Conservation (phyloP, 2,113 vertebrate genomes). For the Phaethon lepturus region DNA sequence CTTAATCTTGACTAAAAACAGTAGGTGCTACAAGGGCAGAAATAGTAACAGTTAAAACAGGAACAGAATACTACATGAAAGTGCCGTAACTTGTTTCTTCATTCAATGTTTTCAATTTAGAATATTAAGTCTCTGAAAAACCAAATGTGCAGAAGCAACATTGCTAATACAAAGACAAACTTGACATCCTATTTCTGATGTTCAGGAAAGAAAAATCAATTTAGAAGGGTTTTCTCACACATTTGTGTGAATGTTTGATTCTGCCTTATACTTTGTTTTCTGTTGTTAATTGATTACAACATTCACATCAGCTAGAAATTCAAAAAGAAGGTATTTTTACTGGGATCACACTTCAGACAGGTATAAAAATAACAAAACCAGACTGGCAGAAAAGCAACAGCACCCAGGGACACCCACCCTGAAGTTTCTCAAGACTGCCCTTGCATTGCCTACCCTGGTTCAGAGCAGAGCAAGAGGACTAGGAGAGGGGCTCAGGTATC, state of each 20-base stretch:
- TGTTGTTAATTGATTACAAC: not conserved
- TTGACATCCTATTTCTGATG: not conserved
- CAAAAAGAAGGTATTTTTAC: not conserved
- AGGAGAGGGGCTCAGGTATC: not conserved
- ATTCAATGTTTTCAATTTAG: not conserved
- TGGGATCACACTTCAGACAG: not conserved
- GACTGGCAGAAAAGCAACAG: not conserved
- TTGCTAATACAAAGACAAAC: not conserved
- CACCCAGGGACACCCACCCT: not conserved
- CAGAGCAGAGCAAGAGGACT: not conserved
- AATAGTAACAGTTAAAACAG: not conserved
- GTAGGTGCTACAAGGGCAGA: not conserved
- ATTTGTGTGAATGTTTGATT: not conserved
- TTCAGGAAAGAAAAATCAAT: not conserved
- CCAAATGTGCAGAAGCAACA: not conserved
- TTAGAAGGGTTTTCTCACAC: fast-evolving
- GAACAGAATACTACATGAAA: not conserved
- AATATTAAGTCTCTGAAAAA: not conserved
- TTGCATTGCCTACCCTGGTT: not conserved
- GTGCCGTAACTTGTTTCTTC: not conserved
- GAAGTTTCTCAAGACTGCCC: not conserved
- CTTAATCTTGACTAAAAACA: not conserved
- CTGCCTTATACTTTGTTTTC: not conserved
- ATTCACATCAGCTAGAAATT: not conserved
- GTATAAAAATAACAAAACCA: not conserved